These are phyloP conservation scores for Beaufortia kweichowensis DNA, from an alignment of 2,113 vertebrate species.

Conservation along the genomic window DNA sequence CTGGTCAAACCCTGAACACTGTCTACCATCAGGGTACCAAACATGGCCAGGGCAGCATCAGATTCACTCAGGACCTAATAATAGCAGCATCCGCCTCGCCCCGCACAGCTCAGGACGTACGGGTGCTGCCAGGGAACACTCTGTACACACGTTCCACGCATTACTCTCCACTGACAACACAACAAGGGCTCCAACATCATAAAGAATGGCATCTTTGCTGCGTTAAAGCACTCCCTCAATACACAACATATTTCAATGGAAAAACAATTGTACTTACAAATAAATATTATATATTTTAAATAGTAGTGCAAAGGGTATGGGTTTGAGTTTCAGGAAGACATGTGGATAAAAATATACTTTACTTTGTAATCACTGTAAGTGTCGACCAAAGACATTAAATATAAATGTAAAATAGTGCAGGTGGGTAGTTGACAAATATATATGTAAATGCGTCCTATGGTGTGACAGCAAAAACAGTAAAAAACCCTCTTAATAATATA, in stretches of 20 bases:
- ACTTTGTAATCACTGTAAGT: too few species aligned
- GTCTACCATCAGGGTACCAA: constrained; percentile 46
- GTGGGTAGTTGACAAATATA: too few species aligned
- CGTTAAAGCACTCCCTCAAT: neutral
- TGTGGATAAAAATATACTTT: too few species aligned
- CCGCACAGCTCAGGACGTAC: constrained; percentile 28
- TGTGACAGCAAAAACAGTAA: too few species aligned
- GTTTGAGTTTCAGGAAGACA: too few species aligned
- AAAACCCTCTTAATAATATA: too few species aligned
- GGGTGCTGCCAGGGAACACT: constrained; percentile 50
- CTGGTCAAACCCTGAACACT: constrained; percentile 10
- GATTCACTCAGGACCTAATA: constrained; percentile 45
- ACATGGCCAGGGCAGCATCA: constrained; percentile 51
- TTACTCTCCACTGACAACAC: constrained; percentile 35
- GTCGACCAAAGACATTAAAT: too few species aligned
- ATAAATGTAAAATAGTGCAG: too few species aligned
- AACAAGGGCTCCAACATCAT: constrained; percentile 1
- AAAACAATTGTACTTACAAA: too few species aligned
- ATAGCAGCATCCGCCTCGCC: constrained; percentile 45
- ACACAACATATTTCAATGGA: neutral
- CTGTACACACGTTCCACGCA: constrained; percentile 45
- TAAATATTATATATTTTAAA: neutral
- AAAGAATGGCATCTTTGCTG: neutral
- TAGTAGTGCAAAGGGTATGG: neutral
- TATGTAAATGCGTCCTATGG: too few species aligned